Evolutionary conservation across 2,113 vertebrate genomes (phyloP), one percentile per base, ranked within the genome.

Genomic region (Tyto alba): DNA sequence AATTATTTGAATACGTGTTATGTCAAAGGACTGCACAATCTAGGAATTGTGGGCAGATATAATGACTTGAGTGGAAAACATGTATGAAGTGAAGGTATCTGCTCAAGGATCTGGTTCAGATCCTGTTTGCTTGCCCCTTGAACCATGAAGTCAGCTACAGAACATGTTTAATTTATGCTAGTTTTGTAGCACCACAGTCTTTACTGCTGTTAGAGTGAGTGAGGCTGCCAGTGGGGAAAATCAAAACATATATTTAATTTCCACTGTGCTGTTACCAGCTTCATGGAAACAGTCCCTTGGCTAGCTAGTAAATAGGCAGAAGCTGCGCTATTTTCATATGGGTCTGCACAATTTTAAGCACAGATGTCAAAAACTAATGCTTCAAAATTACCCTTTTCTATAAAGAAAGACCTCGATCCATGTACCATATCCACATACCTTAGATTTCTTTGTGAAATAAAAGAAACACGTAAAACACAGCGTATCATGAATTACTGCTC

Each of bases 401-500:
- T 77, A 74, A 73, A 57, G 15, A 29, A 29, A 36, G 16, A 60
- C 18, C 8, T 89, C 43, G 36, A 45, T 41, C 30, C n/a, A n/a
- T n/a, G n/a, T n/a, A n/a, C n/a, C n/a, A n/a, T 3, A 3, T 23
- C 29, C 5, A 0, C 3, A 7, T 79, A 56, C 11, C 29, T 85
- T 68, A 60, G 23, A 36, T 43, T 73, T 30, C 17, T 55, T 41
- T 48, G 20, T 59, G 57, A 71, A 93, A 68, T 30, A n/a, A 62
- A 86, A 77, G 40, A 69, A 76, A 62, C 21, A 48, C 13, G 2
- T 32, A 45, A 79, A 66, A 38, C 21, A 15, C 26, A 57, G 15
- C 12, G 2, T 81, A 23, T 64, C 2, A 1, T 18, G 57, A 81
- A 52, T 82, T 81, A 68, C 9, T 71, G 41, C 69, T 93, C n/a